Base-by-base conservation (phyloP, 2,797 vertebrate species). In the Neosilurus mollespiculum region DNA sequence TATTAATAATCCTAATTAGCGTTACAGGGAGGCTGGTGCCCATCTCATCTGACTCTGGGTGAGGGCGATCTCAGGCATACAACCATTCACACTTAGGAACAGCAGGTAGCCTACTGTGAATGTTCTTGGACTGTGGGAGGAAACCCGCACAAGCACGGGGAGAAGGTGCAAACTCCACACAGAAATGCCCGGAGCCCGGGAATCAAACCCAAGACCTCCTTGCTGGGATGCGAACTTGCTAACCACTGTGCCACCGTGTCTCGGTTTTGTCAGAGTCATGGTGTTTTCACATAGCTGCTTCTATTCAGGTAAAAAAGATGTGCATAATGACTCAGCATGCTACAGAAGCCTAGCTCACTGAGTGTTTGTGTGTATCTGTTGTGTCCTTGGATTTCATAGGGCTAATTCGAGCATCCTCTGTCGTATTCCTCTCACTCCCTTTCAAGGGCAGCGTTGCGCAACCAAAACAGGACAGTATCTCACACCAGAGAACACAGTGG, bases 261-360 rank as follows among this genome's bases (percentile, higher is more conserved):
- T 70, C 1, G 24, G 0, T 54, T 51, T 51, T 71, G 11, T 53
- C 22, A 16, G 69, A 49, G 20, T 4, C 8, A 18, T 9, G 9
- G 58, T 49, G 9, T 65, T 64, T 53, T 79, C 15, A 53, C 43
- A 30, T 20, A 64, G 20, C 26, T 14, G 10, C n/a, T 49, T 76
- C 61, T 73, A 43, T 56, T 56, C 10, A 0, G 58, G 62, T 69
- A 73, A 77, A 10, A 58, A 53, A 66, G 59, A 72, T 34, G 37
- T 84, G 76, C 6, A 1, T 85, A 79, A 86, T 89, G 88, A 89
- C 88, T 89, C 88, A 89, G 87, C 88, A 83, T 70, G 80, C 72
- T 70, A 84, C 18, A 77, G 65, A 83, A 65, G 53, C 75, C 62
- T 24, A 61, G 83, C 79, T 81, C 67, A 65, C 15, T 53, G 0